Evolutionary conservation across 2,113 vertebrate genomes (phyloP), one percentile per base, ranked within the genome.

Genomic region (Lichenostomus cassidix): DNA sequence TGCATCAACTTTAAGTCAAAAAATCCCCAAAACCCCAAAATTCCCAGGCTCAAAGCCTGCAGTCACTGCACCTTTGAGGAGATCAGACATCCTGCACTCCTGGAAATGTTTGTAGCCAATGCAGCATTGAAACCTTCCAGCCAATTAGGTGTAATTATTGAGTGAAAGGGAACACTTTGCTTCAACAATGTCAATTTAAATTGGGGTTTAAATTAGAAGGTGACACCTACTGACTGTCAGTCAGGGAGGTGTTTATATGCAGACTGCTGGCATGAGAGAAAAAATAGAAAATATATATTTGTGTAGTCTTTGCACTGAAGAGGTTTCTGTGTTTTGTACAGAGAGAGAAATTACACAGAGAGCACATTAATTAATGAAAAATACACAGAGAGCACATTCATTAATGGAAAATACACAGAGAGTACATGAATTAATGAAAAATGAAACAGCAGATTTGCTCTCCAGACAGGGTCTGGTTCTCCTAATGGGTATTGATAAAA

Each of bases 141-240:
- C 47, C 87, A 97, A 97, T 97, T 97, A 97, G 94, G 47, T 90
- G 39, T 83, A 97, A 97, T 98, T 97, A 97, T 89, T 85, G 89
- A 97, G 85, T 93, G 93, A 96, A 94, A 94, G 82, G 93, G 90
- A 97, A 95, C 79, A 94, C 65, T 97, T 97, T 94, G 82, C 85
- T 97, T 91, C 87, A 91, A 92, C 75, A 93, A 95, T 2, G 10
- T 96, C 94, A 87, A 97, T 97, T 96, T 95, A 96, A 98, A 94
- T 90, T 91, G 29, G 35, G 70, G 94, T 97, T 97, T 82, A 89
- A 94, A 96, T 96, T 95, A 97, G 79, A 81, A 97, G 68, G 83
- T 91, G 97, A 94, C 96, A 96, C 93, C 97, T 96, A 97, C 97
- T 96, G 63, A 60, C 93, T 97, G 95, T 97, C 97, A 98, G 69